phyloP scores from a whole-genome alignment of 1,140 invertebrate species.

The Lerema accius region DNA sequence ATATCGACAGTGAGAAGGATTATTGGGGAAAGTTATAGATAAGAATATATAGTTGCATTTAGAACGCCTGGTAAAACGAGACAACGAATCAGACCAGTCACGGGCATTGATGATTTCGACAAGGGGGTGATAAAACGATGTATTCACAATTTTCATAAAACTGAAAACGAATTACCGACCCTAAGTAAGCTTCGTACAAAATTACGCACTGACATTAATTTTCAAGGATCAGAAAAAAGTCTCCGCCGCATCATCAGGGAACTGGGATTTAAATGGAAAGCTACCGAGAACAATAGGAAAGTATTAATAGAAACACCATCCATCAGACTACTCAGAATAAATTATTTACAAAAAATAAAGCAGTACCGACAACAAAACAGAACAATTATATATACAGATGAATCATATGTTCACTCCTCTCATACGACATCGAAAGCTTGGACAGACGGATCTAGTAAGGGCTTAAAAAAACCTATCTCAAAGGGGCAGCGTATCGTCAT shows the following conservation, averaged over 20 bases:
- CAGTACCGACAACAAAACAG: conserved; percentile 30
- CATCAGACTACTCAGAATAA: conserved; percentile 30
- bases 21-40: not conserved
- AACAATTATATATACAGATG: conserved; percentile 28
- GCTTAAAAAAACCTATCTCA: not conserved
- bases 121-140: conserved; percentile 33
- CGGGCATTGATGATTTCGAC: conserved; percentile 29
- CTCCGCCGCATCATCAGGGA: conserved; percentile 26
- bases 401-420: conserved; percentile 5
- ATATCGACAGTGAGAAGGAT: conserved; percentile 12
- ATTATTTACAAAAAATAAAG: conserved; percentile 33
- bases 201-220: conserved; percentile 28
- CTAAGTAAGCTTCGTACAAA: conserved; percentile 20
- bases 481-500: conserved; percentile 7
- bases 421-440: not conserved
- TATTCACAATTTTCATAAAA: conserved; percentile 37
- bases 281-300: conserved; percentile 25
- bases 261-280: conserved; percentile 37
- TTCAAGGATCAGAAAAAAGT: conserved; percentile 30
- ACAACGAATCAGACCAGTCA: conserved; percentile 3
- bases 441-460: not conserved
- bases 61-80: conserved; percentile 5
- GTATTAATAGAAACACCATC: conserved; percentile 30
- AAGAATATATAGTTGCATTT: not conserved
- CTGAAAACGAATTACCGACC: conserved; percentile 35